Conservation (phyloP, 2,888 invertebrate species). For the Drosophila kambysellisi region DNA sequence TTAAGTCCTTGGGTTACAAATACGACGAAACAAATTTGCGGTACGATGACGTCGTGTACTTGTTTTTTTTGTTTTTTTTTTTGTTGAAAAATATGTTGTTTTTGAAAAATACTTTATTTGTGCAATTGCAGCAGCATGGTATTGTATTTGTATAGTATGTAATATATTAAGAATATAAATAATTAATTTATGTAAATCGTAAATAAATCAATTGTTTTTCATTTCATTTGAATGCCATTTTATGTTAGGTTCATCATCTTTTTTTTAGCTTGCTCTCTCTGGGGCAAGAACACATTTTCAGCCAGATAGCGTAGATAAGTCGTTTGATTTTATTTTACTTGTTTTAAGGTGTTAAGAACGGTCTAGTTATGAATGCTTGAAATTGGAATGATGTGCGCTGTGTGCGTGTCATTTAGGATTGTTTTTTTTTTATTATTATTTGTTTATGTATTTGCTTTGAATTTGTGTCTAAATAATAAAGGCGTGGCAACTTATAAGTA, state of each 20-base stretch:
- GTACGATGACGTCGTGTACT: not conserved
- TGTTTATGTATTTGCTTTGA: constrained; percentile 39
- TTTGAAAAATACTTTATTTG: constrained; percentile 83
- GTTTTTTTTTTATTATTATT: constrained; percentile 26
- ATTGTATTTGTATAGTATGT: constrained; percentile 71
- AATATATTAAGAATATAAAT: constrained; percentile 79
- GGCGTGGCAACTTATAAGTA: constrained; percentile 73
- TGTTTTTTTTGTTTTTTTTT: not conserved
- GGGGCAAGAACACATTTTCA: constrained; percentile 58
- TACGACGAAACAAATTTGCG: constrained; percentile 8
- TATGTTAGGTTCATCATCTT: constrained; percentile 31
- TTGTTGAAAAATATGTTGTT: constrained; percentile 27
- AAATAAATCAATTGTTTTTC: constrained; percentile 75
- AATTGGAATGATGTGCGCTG: constrained; percentile 56
- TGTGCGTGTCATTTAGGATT: constrained; percentile 43
- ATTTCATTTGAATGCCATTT: constrained; percentile 47
- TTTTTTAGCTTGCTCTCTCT: constrained; percentile 40
- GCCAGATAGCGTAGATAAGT: constrained; percentile 28
- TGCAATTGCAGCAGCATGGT: constrained; percentile 83
- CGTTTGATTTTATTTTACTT: constrained; percentile 8
- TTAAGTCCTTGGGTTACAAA: constrained; percentile 4
- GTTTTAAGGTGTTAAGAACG: constrained; percentile 29
- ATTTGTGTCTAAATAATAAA: constrained; percentile 44
- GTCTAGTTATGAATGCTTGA: constrained; percentile 41
- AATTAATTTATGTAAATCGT: constrained; percentile 81